Evolutionary conservation across 2,797 vertebrate species (phyloP).

Genomic region (Emydoidea blandingii): DNA sequence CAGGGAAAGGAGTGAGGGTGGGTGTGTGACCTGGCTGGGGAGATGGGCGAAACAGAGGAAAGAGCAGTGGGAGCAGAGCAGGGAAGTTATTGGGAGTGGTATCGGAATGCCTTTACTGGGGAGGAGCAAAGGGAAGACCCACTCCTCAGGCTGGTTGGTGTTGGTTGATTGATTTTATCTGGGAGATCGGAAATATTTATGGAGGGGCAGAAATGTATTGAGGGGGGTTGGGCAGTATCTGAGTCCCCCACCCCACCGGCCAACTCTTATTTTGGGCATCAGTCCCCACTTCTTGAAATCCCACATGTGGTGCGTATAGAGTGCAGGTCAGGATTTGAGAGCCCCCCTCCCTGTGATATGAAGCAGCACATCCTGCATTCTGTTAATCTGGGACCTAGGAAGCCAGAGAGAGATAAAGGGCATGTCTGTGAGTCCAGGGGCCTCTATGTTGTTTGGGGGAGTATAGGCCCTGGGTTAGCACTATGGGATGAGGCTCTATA

Average conservation of each 20-base stretch:
- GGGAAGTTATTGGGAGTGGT: neutral
- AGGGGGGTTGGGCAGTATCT: too few relatives aligned
- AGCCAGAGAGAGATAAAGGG: neutral
- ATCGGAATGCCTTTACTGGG: neutral
- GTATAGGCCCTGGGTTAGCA: neutral
- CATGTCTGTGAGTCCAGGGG: neutral
- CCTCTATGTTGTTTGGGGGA: neutral
- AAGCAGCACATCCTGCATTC: neutral
- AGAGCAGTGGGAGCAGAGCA: neutral
- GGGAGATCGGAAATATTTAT: too few relatives aligned
- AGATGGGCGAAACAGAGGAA: neutral
- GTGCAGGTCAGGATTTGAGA: neutral
- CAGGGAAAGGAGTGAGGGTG: neutral
- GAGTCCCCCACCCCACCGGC: too few relatives aligned
- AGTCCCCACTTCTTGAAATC: neutral
- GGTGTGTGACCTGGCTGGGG: neutral
- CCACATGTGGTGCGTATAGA: neutral
- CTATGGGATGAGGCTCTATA: neutral
- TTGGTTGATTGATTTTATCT: neutral
- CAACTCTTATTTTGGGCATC: neutral
- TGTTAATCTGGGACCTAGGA: neutral
- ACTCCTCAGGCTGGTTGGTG: neutral
- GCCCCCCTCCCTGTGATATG: neutral
- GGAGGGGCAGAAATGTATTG: too few relatives aligned
- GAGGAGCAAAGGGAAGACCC: neutral